phyloP scores from a whole-genome alignment of 1,140 invertebrate genomes.

The Pseudomyrmex gracilis region DNA sequence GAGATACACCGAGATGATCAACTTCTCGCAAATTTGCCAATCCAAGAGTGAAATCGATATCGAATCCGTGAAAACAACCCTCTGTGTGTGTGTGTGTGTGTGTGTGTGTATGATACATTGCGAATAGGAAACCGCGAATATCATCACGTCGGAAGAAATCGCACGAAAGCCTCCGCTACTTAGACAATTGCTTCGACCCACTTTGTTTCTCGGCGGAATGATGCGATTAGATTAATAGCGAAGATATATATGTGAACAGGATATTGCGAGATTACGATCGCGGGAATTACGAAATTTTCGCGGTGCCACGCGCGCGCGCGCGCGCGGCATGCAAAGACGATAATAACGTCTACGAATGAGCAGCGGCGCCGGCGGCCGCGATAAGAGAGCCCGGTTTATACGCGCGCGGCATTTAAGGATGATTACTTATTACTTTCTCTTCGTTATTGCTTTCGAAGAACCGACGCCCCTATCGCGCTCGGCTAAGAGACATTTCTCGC shows the following conservation, averaged over 20 bases:
- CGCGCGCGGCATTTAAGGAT: slow-evolving; percentile 31
- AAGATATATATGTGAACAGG: slow-evolving; percentile 55
- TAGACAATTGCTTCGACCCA: slow-evolving; percentile 52
- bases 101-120: not conserved
- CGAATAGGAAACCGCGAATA: not conserved
- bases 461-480: slow-evolving; percentile 1
- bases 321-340: slow-evolving; percentile 8
- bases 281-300: slow-evolving; percentile 61
- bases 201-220: slow-evolving; percentile 44
- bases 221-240: slow-evolving; percentile 59
- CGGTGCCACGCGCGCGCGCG: not conserved
- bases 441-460: slow-evolving; percentile 38
- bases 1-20: not conserved
- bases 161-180: slow-evolving; percentile 29
- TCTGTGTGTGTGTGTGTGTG: not conserved
- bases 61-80: not conserved
- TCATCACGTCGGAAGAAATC: slow-evolving; percentile 39
- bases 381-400: slow-evolving; percentile 26
- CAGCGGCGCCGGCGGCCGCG: slow-evolving; percentile 7
- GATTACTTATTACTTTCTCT: slow-evolving; percentile 39
- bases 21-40: too few species aligned
- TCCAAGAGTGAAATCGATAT: not conserved
- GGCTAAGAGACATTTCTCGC: slow-evolving; percentile 15
- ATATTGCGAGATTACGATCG: slow-evolving; percentile 56
- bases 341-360: slow-evolving; percentile 34